Evolutionary conservation across 1,140 invertebrate species (phyloP), one percentile per base, ranked within the genome.

Genomic region (Drosophila malerkotliana): DNA sequence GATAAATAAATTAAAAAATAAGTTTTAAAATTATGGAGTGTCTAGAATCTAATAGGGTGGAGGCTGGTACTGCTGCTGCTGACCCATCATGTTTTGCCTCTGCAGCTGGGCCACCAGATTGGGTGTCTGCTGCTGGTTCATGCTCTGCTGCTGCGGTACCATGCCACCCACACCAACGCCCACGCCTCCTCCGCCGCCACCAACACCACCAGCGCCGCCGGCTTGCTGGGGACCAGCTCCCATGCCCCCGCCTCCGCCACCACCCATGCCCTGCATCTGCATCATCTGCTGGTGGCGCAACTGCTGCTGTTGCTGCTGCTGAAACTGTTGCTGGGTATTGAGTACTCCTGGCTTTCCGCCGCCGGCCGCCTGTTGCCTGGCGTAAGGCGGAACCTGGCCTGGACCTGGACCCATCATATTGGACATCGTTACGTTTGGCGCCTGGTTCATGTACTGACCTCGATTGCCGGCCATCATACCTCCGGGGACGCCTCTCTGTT

Each of bases 61-160:
- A 14, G 79, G 79, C 41, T 88, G 79, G 44, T 88, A 91, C 67
- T 90, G 90, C 21, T 88, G 85, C 64, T 92, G 92, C 44, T 91
- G 92, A 1, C 74, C 87, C 83, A 90, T 92, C 92, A 91, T 92
- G 77, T 81, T 90, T 52, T 94, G 94, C 39, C 93, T 92, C 71
- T 94, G 94, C 61, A 94, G 91, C 78, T 95, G 94, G 5, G 94
- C 94, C 1, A 94, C 93, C n/a, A 94, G 81, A 64, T 94, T 94
- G 1, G 93, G 92, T 0, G 93, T 93, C 60, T 93, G 93, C 82
- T 94, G 94, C 64, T 94, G 94, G 6, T 93, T 93, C 76, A 93
- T 93, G 61, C 93, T 93, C 66, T 93, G 93, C 62, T 93, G 93
- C 32, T 84, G 79, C 41, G 84, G 90, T 24, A 78, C 72, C 60